phyloP scores from a whole-genome alignment of 2,888 invertebrate species.

The Calameuta idolon region DNA sequence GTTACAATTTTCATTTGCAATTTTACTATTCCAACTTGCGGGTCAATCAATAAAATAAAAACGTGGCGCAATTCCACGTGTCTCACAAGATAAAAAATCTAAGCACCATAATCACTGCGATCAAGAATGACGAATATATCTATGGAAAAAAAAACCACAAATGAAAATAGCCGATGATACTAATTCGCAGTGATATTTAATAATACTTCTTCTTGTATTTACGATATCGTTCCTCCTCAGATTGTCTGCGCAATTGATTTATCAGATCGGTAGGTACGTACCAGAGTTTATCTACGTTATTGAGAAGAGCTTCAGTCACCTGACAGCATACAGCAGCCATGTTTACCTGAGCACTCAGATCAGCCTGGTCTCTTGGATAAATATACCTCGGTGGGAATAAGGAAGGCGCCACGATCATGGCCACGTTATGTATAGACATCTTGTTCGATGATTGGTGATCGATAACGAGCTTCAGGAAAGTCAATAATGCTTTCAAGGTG shows the following conservation, averaged over 20 bases:
- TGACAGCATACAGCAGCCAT: conserved; percentile 90
- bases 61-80: background rate
- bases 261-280: conserved; percentile 80
- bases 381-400: conserved; percentile 83
- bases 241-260: conserved; percentile 72
- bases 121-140: background rate
- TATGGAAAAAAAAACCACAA: background rate
- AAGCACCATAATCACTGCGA: conserved; percentile 24
- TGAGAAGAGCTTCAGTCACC: conserved; percentile 86
- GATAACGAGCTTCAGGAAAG: conserved; percentile 82
- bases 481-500: conserved; percentile 81
- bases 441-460: conserved; percentile 80
- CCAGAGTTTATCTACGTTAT: conserved; percentile 83
- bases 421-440: conserved; percentile 92
- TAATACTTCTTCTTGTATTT: conserved; percentile 62
- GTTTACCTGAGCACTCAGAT: conserved; percentile 81
- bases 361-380: conserved; percentile 74
- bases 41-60: background rate
- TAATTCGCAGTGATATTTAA: conserved; percentile 21
- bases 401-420: conserved; percentile 96
- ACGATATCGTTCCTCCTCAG: conserved; percentile 66
- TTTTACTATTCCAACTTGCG: background rate
- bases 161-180: background rate
- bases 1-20: background rate
- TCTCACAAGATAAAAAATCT: conserved; percentile 1